phyloP scores from a whole-genome alignment of 2,888 invertebrate species.

The Idaea straminata region DNA sequence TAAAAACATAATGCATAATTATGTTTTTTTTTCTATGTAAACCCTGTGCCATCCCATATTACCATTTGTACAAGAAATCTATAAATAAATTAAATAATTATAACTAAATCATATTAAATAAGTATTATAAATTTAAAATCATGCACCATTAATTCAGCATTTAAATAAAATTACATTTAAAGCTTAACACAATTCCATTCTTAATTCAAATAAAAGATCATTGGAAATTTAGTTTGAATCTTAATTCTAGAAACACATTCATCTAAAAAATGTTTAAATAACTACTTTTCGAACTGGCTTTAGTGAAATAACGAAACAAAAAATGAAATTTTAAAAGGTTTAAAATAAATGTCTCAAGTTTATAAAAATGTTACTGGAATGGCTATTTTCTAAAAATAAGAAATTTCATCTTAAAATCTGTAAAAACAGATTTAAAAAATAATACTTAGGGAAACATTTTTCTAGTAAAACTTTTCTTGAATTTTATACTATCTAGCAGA shows the following conservation, averaged over 20 bases:
- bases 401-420: no score
- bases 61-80: conserved; percentile 23
- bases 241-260: background rate
- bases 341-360: no score
- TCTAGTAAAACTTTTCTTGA: no score
- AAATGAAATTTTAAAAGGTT: no score
- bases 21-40: conserved; percentile 15
- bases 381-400: no score
- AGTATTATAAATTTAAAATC: conserved; percentile 19
- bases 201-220: conserved; percentile 41
- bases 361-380: no score
- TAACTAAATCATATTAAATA: conserved; percentile 15
- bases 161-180: conserved; percentile 35
- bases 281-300: background rate
- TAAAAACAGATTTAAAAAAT: no score
- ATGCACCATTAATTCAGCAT: conserved; percentile 71
- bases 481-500: no score
- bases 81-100: conserved; percentile 17
- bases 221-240: conserved; percentile 36
- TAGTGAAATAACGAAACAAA: background rate
- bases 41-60: conserved; percentile 52
- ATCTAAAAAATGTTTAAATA: background rate
- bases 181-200: conserved; percentile 24
- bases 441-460: no score
- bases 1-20: conserved; percentile 4